Conservation (phyloP, 2,797 vertebrate genomes). For the Pitangus sulphuratus region DNA sequence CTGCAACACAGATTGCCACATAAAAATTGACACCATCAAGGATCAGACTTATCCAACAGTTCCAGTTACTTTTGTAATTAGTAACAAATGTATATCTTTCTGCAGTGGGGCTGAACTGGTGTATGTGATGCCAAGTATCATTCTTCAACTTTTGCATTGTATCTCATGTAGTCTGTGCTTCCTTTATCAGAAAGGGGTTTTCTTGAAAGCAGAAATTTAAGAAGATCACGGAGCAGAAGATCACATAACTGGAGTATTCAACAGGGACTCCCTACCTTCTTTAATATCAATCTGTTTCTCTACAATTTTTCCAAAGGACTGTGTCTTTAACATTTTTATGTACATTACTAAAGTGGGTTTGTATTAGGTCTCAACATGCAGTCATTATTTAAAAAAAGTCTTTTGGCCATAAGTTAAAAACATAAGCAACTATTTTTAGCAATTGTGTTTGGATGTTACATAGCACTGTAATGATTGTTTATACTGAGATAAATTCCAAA, state of each 20-base stretch:
- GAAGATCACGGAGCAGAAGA: not conserved
- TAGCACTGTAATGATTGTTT: conserved; percentile 62
- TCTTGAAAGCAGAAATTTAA: not conserved
- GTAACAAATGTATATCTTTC: not conserved
- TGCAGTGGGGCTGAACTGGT: not conserved
- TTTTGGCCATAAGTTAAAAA: conserved; percentile 43
- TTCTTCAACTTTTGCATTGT: not conserved
- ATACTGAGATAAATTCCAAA: conserved; percentile 56
- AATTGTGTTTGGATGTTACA: conserved; percentile 42
- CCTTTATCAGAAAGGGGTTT: not conserved
- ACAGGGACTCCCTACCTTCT: not conserved
- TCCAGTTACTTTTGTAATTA: not conserved
- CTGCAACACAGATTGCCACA: conserved; percentile 75
- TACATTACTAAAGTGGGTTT: not conserved
- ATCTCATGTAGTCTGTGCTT: not conserved
- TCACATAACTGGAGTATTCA: not conserved
- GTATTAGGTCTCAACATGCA: not conserved
- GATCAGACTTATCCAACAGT: not conserved
- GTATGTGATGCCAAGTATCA: not conserved
- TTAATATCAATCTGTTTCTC: not conserved
- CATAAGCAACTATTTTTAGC: conserved; percentile 63
- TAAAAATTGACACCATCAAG: not conserved
- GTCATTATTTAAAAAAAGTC: not conserved
- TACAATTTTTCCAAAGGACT: not conserved
- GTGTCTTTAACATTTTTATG: not conserved